Percentiles rank a stretch among this genome's conserved stretches.
phyloP scores from a whole-genome alignment of 2,888 invertebrate species.

The Idaea straminata region DNA sequence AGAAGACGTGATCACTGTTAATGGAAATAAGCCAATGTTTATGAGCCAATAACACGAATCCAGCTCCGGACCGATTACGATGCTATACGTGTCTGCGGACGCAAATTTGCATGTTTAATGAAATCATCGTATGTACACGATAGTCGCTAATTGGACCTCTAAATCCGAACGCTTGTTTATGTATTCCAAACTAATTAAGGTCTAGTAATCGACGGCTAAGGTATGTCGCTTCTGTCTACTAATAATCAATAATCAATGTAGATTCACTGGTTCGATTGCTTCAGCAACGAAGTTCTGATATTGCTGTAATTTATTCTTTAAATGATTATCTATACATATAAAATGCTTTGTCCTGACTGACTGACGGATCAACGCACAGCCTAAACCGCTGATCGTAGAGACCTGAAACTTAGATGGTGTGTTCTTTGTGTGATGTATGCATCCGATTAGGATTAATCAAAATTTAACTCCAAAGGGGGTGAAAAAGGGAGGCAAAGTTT shows the following conservation, averaged over 20 bases:
- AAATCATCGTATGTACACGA: constrained; percentile 67
- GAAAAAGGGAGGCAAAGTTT: too few relatives aligned
- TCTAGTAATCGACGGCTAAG: constrained; percentile 37
- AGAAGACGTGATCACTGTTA: constrained; percentile 10
- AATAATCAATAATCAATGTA: not conserved
- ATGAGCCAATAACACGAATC: constrained; percentile 39
- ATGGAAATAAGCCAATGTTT: constrained; percentile 30
- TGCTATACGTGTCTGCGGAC: constrained; percentile 41
- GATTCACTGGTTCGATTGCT: not conserved
- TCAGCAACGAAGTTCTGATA: too few relatives aligned
- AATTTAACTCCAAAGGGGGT: too few relatives aligned
- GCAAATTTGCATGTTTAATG: constrained; percentile 70
- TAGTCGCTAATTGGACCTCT: constrained; percentile 60
- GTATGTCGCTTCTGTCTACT: not conserved
- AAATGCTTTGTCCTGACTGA: too few relatives aligned
- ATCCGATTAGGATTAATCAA: too few relatives aligned
- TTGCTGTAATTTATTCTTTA: too few relatives aligned
- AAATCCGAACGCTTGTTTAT: constrained; percentile 59
- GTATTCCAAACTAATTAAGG: constrained; percentile 54
- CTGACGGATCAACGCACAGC: too few relatives aligned
- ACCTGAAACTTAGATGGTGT: too few relatives aligned
- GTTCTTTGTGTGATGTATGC: too few relatives aligned
- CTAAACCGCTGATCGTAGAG: too few relatives aligned
- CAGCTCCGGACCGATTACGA: constrained; percentile 39
- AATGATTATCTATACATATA: too few relatives aligned